These are phyloP conservation scores for Premnoplex brunnescens DNA, from an alignment of 2,797 vertebrate genomes.

Conservation along the genomic window DNA sequence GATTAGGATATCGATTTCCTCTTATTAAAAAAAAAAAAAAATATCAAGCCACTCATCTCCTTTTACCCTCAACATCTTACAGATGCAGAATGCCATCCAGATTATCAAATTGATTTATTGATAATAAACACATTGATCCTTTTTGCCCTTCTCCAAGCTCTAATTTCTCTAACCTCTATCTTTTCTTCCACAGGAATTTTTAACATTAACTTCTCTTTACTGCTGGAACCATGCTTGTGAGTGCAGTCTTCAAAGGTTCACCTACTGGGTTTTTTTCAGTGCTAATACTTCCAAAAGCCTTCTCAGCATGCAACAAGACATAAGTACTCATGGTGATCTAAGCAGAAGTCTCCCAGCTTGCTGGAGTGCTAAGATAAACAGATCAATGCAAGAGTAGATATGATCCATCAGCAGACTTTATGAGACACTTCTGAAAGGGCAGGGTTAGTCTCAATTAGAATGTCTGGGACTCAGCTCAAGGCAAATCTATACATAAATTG, in stretches of 20 bases:
- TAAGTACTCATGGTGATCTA: constrained; percentile 12
- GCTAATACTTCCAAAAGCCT: constrained; percentile 37
- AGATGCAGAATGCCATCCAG: constrained; percentile 60
- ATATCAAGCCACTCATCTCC: neutral
- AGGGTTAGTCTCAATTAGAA: constrained; percentile 42
- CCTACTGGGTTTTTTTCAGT: constrained; percentile 9
- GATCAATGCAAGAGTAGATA: constrained; percentile 5
- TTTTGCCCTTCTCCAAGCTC: constrained; percentile 39
- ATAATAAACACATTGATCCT: constrained; percentile 70
- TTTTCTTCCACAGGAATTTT: neutral
- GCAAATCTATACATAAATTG: constrained; percentile 29
- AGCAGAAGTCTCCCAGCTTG: constrained; percentile 32
- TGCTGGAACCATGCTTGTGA: neutral
- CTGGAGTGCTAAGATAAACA: constrained; percentile 59
- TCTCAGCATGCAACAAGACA: constrained; percentile 3
- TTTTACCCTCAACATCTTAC: constrained; percentile 39
- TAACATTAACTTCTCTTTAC: constrained; percentile 19
- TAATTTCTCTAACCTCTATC: neutral
- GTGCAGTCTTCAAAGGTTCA: constrained; percentile 13
- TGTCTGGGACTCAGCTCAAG: neutral
- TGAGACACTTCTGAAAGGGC: neutral
- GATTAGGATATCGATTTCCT: constrained; percentile 53
- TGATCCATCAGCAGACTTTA: constrained; percentile 18
- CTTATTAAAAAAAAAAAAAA: constrained; percentile 15
- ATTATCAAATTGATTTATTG: constrained; percentile 71